phyloP scores from a whole-genome alignment of 2,797 vertebrate species.

The Psittacula derbiana region DNA sequence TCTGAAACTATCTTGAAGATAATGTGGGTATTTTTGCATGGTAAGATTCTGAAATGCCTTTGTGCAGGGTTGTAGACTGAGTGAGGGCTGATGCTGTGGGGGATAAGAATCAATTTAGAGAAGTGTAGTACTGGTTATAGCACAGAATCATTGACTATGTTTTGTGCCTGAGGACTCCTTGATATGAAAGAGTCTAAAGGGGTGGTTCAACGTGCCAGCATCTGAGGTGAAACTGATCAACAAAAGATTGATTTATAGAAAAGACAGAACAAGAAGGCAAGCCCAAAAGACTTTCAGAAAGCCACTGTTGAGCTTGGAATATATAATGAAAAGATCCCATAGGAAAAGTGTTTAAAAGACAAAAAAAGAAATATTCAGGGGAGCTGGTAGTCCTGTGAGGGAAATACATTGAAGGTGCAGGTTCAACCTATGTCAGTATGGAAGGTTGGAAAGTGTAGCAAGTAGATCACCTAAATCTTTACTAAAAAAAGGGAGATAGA shows the following conservation, averaged over 20 bases:
- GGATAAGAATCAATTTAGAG: background rate
- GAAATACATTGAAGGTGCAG: background rate
- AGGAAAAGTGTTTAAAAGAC: background rate
- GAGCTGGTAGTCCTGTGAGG: background rate
- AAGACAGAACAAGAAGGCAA: background rate
- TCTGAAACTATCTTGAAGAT: background rate
- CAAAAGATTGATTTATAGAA: background rate
- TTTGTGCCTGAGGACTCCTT: background rate
- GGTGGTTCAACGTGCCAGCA: background rate
- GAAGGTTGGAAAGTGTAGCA: background rate
- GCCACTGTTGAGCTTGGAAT: background rate
- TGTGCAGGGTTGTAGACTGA: background rate
- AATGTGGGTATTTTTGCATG: background rate
- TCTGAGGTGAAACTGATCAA: background rate
- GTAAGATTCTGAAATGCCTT: background rate
- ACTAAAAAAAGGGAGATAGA: background rate
- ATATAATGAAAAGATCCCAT: background rate
- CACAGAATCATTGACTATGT: background rate
- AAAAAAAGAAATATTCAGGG: background rate
- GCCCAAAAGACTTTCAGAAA: background rate
- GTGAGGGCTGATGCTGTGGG: accelerated
- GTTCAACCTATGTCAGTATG: background rate
- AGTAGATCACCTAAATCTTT: background rate
- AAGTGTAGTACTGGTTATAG: background rate
- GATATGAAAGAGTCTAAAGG: background rate